A percentile compares a stretch with the other conserved stretches of the same genome.
These are phyloP conservation scores for Subanguina moxae DNA, from an alignment of 1,140 invertebrate species.

Conservation along the genomic window DNA sequence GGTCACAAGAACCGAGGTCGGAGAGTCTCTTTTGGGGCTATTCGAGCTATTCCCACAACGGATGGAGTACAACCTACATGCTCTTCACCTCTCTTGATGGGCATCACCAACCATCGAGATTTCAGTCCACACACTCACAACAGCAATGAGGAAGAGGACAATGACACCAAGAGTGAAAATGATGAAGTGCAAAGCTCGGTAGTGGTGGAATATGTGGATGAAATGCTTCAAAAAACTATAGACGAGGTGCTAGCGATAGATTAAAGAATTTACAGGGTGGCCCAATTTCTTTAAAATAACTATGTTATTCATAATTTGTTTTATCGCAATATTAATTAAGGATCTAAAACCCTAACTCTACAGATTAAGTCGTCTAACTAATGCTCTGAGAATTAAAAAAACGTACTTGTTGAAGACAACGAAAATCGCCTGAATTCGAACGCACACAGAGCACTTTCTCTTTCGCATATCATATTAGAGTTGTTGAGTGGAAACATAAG, in stretches of 20 bases:
- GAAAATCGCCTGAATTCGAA: no score
- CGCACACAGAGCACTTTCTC: no score
- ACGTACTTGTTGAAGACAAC: no score
- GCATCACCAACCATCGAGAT: not conserved
- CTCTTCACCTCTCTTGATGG: slow-evolving; percentile 9
- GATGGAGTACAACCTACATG: not conserved
- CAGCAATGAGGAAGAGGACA: slow-evolving; percentile 12
- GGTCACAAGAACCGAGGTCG: slow-evolving; percentile 41
- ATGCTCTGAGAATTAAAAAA: no score
- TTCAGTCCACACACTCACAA: not conserved
- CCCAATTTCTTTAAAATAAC: no score
- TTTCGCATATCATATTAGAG: no score
- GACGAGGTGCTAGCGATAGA: slow-evolving; percentile 43
- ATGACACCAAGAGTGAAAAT: slow-evolving; percentile 3
- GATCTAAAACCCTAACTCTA: no score
- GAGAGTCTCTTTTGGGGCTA: slow-evolving; percentile 44
- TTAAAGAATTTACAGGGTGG: not conserved
- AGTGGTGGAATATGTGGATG: slow-evolving; percentile 37
- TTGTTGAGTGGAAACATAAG: no score
- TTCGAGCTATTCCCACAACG: slow-evolving; percentile 36
- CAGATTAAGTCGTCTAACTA: no score
- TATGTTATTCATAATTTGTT: no score
- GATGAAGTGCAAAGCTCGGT: slow-evolving; percentile 5
- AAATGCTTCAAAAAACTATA: slow-evolving; percentile 44
- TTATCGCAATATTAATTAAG: no score